Percentiles rank a stretch among this genome's conserved stretches.
Conservation (phyloP, 2,113 vertebrate genomes). For the Heliornis fulica region DNA sequence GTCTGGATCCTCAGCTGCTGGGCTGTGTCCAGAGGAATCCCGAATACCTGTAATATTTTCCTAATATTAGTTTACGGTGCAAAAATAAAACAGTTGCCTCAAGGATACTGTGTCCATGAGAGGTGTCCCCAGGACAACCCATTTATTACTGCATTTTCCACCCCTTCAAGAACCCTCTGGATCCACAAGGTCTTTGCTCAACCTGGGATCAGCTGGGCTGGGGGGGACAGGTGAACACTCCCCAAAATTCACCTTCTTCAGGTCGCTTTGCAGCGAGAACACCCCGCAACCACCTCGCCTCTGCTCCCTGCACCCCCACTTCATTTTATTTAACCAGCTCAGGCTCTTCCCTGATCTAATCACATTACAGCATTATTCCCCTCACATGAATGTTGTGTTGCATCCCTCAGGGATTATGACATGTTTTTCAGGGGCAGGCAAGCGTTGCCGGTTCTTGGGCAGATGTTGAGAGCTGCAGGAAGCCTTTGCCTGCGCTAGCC, state of each 20-base stretch:
- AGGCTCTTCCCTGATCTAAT: background rate
- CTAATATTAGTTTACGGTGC: background rate
- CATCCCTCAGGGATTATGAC: background rate
- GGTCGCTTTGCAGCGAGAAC: background rate
- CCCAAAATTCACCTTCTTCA: background rate
- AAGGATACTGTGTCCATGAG: background rate
- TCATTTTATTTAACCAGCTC: background rate
- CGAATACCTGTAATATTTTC: conserved; percentile 32
- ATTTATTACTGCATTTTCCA: background rate
- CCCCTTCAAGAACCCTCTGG: fast-evolving
- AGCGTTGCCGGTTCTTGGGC: background rate
- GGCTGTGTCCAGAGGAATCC: background rate
- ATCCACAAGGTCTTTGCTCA: fast-evolving
- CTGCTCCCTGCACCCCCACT: fast-evolving
- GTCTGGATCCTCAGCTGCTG: background rate
- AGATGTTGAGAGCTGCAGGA: fast-evolving
- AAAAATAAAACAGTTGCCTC: background rate
- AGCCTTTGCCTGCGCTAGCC: background rate
- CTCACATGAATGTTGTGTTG: background rate
- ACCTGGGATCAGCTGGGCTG: background rate
- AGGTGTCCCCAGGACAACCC: background rate
- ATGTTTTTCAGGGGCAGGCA: background rate
- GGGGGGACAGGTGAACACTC: fast-evolving
- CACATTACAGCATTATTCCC: background rate
- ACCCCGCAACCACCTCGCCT: fast-evolving